Conservation (phyloP, 2,113 vertebrate species). For the Lichenostomus cassidix region DNA sequence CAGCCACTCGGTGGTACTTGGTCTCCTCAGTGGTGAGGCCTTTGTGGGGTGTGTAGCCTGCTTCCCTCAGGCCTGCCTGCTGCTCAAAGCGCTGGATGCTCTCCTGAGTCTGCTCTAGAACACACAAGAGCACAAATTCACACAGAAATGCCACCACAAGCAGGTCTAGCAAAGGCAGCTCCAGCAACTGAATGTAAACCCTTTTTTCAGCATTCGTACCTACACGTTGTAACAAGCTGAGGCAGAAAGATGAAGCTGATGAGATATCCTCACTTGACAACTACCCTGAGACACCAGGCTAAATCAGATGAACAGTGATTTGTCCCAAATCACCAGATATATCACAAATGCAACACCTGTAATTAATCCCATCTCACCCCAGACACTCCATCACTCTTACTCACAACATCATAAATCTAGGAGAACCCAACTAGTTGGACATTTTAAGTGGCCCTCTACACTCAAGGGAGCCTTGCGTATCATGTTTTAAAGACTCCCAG, state of each 20-base stretch:
- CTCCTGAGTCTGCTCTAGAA: constrained; percentile 90
- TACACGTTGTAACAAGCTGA: background rate
- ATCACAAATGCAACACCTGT: background rate
- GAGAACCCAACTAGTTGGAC: background rate
- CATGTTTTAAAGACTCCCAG: background rate
- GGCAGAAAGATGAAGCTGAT: background rate
- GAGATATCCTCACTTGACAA: background rate
- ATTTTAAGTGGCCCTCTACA: background rate
- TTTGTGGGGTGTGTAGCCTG: constrained; percentile 90
- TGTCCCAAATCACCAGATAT: background rate
- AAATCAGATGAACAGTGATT: background rate
- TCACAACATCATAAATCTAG: background rate
- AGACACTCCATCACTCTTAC: background rate
- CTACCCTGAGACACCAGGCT: background rate
- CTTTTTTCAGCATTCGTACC: background rate
- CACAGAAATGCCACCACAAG: background rate
- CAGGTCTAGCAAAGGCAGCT: background rate
- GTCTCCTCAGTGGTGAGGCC: constrained; percentile 91
- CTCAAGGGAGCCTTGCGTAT: background rate
- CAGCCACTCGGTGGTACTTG: constrained; percentile 84
- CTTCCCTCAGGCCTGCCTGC: constrained; percentile 89
- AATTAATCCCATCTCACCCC: background rate
- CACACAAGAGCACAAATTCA: constrained; percentile 16
- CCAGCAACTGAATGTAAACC: background rate
- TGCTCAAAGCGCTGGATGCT: constrained; percentile 92